Conservation (phyloP, 1,140 invertebrate species). For the Calephelis nemesis region DNA sequence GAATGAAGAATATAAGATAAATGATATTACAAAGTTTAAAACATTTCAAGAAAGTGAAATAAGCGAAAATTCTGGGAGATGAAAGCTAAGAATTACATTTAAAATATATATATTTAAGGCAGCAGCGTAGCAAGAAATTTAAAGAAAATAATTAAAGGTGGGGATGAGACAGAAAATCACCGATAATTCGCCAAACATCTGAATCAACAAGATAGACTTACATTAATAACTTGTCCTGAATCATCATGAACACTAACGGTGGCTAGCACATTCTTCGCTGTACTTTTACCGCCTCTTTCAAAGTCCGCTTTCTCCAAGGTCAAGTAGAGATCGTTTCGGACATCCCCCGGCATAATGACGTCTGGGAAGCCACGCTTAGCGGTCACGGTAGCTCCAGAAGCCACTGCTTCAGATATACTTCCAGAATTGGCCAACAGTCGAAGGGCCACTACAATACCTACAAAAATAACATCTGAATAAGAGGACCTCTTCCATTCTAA, state of each 20-base stretch:
- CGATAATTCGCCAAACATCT: background rate
- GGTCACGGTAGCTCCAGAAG: slow-evolving; percentile 87
- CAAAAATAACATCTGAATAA: background rate
- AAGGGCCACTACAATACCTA: slow-evolving; percentile 72
- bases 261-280: slow-evolving; percentile 96
- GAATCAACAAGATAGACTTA: slow-evolving; percentile 55
- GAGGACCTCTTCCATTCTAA: no score
- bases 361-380: slow-evolving; percentile 95
- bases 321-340: slow-evolving; percentile 97
- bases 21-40: no score
- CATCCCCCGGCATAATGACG: slow-evolving; percentile 97
- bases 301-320: slow-evolving; percentile 93
- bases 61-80: no score
- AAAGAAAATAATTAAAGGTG: no score
- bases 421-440: slow-evolving; percentile 60
- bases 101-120: no score
- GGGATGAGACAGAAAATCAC: no score
- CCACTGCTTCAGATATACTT: slow-evolving; percentile 61
- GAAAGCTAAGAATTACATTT: no score
- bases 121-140: no score
- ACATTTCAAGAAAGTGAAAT: no score
- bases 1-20: no score
- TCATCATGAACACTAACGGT: slow-evolving; percentile 89
- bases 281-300: slow-evolving; percentile 96
- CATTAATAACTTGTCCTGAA: slow-evolving; percentile 86